A percentile compares a stretch with the other conserved stretches of the same genome.
Conservation (phyloP, 2,797 vertebrate genomes). For the Spea hammondii region DNA sequence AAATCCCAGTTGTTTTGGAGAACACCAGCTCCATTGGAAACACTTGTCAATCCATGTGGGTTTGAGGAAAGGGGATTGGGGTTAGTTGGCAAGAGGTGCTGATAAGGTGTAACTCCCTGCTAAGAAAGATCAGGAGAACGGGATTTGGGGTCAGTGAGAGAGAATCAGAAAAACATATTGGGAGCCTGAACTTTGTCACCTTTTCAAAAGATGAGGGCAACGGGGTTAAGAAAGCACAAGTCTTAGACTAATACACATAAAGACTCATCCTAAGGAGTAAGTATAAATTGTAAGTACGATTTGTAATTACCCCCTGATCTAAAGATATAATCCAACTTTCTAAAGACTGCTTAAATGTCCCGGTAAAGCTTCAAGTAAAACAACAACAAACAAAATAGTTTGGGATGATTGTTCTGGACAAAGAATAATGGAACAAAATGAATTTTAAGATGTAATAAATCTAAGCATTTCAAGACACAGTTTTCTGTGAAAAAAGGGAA, state of each 20-base stretch:
- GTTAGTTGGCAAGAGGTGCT: slow-evolving; percentile 81
- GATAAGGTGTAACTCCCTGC: slow-evolving; percentile 92
- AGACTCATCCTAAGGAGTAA: not conserved
- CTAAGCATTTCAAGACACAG: too few relatives aligned
- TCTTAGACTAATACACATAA: slow-evolving; percentile 42
- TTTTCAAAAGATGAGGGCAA: slow-evolving; percentile 83
- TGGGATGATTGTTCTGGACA: too few relatives aligned
- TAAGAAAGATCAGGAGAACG: slow-evolving; percentile 82
- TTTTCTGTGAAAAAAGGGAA: too few relatives aligned
- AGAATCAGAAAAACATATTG: slow-evolving; percentile 85
- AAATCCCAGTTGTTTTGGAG: slow-evolving; percentile 84
- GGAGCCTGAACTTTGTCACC: slow-evolving; percentile 91
- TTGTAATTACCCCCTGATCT: too few relatives aligned
- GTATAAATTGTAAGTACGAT: too few relatives aligned
- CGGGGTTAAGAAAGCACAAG: slow-evolving; percentile 95
- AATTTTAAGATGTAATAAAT: too few relatives aligned
- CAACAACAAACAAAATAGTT: too few relatives aligned
- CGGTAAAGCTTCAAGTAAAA: too few relatives aligned
- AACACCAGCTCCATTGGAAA: slow-evolving; percentile 76
- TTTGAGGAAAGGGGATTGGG: slow-evolving; percentile 80
- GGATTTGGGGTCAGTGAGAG: slow-evolving; percentile 71
- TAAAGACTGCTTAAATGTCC: too few relatives aligned
- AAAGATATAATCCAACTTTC: too few relatives aligned
- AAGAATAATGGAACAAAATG: too few relatives aligned
- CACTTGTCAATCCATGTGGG: slow-evolving; percentile 86